A percentile compares a stretch with the other conserved stretches of the same genome.
Evolutionary conservation across 2,888 invertebrate species (phyloP).

Genomic region (Pterobdella sp.): DNA sequence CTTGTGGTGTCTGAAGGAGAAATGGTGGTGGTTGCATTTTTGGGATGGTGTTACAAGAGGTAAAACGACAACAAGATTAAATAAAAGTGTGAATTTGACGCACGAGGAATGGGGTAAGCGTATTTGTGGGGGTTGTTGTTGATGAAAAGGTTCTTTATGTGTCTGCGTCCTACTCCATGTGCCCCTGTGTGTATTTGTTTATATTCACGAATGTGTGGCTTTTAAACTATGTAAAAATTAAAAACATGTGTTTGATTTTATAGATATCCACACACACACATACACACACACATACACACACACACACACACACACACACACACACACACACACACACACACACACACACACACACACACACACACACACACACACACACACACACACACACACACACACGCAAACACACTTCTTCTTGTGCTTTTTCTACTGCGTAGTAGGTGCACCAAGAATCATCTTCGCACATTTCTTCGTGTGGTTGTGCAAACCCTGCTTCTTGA

Average conservation of each 20-base stretch:
- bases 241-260: neutral
- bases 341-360: too few relatives aligned
- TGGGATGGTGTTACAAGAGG: neutral
- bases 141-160: constrained; percentile 97
- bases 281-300: neutral
- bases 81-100: constrained; percentile 56
- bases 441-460: too few relatives aligned
- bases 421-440: too few relatives aligned
- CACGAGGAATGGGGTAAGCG: constrained; percentile 99
- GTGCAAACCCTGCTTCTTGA: too few relatives aligned
- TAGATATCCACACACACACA: neutral
- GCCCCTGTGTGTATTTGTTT: constrained; percentile 58
- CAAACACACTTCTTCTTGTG: too few relatives aligned
- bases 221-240: too few relatives aligned
- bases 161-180: constrained; percentile 94
- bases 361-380: too few relatives aligned
- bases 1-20: constrained; percentile 80
- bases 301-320: neutral
- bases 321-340: neutral
- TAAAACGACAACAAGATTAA: neutral
- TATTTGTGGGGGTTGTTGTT: constrained; percentile 94
- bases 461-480: too few relatives aligned
- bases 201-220: neutral
- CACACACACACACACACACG: too few relatives aligned
- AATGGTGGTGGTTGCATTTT: neutral